Conservation (phyloP, 2,888 invertebrate genomes). For the Volucella bombylans region DNA sequence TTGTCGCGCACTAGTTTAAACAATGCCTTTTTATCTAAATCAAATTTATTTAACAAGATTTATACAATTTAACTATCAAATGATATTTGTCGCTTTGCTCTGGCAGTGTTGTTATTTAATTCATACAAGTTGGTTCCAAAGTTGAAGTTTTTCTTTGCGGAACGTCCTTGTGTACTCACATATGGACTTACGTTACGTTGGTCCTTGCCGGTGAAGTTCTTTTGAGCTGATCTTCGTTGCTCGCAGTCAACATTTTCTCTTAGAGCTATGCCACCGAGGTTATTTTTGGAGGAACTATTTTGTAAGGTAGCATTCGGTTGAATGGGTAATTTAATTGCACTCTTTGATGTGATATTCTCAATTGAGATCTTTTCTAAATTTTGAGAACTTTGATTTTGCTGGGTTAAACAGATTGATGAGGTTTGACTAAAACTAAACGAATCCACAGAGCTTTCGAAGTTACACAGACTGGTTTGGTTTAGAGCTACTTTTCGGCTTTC, state of each 20-base stretch:
- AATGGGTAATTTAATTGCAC: slow-evolving; percentile 74
- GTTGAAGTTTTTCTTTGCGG: neutral
- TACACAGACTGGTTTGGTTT: slow-evolving; percentile 75
- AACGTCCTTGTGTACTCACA: slow-evolving; percentile 50
- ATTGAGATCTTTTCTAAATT: slow-evolving; percentile 42
- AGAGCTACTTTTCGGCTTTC: slow-evolving; percentile 77
- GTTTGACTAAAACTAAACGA: slow-evolving; percentile 77
- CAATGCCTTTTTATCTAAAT: slow-evolving; percentile 5
- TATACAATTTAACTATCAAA: slow-evolving; percentile 83
- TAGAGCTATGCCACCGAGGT: slow-evolving; percentile 79
- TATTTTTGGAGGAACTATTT: slow-evolving; percentile 82
- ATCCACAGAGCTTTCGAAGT: slow-evolving; percentile 79
- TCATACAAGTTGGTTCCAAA: slow-evolving; percentile 43
- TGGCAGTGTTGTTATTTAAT: slow-evolving; percentile 78
- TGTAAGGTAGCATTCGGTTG: slow-evolving; percentile 77
- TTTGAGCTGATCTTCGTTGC: slow-evolving; percentile 79
- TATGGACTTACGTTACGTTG: slow-evolving; percentile 81
- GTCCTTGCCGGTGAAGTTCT: slow-evolving; percentile 81
- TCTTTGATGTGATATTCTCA: slow-evolving; percentile 30
- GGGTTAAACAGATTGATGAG: slow-evolving; percentile 57
- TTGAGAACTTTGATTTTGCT: slow-evolving; percentile 43
- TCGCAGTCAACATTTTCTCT: slow-evolving; percentile 81
- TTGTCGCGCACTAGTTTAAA: too few species aligned
- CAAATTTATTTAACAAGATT: slow-evolving; percentile 51
- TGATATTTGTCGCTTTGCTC: slow-evolving; percentile 85